Conservation (phyloP, 2,888 invertebrate species). For the Kryphioiulus occultus region DNA sequence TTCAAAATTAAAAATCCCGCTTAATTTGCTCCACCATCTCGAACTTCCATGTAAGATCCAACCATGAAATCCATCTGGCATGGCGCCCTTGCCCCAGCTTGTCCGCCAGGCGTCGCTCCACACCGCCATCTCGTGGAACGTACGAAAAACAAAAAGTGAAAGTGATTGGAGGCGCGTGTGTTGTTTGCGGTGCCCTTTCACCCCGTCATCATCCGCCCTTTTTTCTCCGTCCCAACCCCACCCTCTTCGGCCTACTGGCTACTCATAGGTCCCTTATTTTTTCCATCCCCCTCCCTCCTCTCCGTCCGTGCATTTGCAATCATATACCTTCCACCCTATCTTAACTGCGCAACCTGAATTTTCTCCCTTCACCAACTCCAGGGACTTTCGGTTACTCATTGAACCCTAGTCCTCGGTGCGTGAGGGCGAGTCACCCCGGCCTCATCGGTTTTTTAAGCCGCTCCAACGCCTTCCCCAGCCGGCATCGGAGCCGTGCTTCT, state of each 20-base stretch:
- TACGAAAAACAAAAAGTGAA: constrained; percentile 20
- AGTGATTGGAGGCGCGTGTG: constrained; percentile 35
- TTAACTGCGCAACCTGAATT: neutral
- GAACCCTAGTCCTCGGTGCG: neutral
- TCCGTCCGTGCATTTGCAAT: neutral
- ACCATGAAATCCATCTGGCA: neutral
- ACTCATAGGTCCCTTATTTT: neutral
- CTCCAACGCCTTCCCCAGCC: neutral
- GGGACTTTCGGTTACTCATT: neutral
- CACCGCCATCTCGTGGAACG: neutral
- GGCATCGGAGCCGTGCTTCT: neutral
- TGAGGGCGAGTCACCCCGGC: too few relatives aligned
- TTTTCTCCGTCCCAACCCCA: constrained; percentile 15
- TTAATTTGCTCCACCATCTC: too few relatives aligned
- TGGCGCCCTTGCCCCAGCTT: neutral
- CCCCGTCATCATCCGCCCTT: constrained; percentile 26
- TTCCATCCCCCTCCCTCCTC: neutral
- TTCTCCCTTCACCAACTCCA: neutral
- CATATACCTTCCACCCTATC: constrained; percentile 20
- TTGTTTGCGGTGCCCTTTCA: constrained; percentile 35
- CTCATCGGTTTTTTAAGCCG: too few relatives aligned
- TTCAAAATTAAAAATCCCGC: too few relatives aligned
- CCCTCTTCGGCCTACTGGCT: constrained; percentile 17
- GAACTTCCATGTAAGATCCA: too few relatives aligned
- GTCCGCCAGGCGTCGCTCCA: neutral